These are phyloP conservation scores for Stenurella melanura DNA, from an alignment of 2,888 invertebrate genomes.

Conservation along the genomic window DNA sequence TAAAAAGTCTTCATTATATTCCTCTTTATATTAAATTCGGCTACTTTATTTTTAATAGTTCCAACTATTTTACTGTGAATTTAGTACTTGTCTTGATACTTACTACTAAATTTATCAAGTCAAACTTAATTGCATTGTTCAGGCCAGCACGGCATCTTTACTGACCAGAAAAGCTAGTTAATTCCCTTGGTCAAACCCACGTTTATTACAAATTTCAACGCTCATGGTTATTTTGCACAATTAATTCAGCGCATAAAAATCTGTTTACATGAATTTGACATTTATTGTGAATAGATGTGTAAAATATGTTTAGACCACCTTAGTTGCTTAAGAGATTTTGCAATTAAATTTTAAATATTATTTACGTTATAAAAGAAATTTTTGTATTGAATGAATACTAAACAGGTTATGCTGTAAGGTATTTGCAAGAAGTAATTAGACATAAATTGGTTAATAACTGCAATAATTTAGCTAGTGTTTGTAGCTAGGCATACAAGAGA, in stretches of 20 bases:
- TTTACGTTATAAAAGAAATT: conserved; percentile 13
- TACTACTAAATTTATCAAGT: not conserved
- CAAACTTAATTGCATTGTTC: not conserved
- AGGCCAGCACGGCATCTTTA: conserved; percentile 7
- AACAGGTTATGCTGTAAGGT: not conserved
- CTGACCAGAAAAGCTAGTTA: conserved; percentile 1
- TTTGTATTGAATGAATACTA: conserved; percentile 3
- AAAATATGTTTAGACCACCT: conserved; percentile 43
- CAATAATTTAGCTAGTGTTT: too few species aligned
- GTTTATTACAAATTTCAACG: conserved; percentile 34
- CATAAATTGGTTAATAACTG: too few species aligned
- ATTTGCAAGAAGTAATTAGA: not conserved
- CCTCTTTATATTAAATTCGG: too few species aligned
- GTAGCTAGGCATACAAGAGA: too few species aligned
- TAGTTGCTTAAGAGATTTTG: conserved; percentile 13
- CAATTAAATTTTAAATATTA: conserved; percentile 23
- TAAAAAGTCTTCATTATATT: too few species aligned
- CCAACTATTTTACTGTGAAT: too few species aligned
- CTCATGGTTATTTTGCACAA: conserved; percentile 38
- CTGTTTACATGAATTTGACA: conserved; percentile 41
- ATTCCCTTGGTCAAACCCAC: conserved; percentile 29
- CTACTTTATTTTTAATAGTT: too few species aligned
- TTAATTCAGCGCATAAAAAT: conserved; percentile 35
- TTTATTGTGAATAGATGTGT: conserved; percentile 36
- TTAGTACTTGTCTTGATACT: not conserved